Percentiles rank a stretch among this genome's conserved stretches.
phyloP scores from a whole-genome alignment of 1,140 invertebrate species.

The Melipona quadrifasciata region DNA sequence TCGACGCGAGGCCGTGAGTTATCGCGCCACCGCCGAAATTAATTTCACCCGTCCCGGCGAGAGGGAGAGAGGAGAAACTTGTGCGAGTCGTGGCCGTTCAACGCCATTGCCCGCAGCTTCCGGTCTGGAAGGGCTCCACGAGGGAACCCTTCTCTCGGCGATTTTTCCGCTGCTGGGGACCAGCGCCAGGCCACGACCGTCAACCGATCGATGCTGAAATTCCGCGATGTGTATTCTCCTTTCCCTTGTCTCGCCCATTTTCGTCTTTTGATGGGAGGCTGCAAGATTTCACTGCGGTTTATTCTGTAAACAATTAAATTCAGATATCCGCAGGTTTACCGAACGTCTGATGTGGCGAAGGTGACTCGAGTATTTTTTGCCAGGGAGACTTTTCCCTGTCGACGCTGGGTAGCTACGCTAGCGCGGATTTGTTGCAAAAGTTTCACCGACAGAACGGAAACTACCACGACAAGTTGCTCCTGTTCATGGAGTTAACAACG shows the following conservation, averaged over 20 bases:
- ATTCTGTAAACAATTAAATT: background rate
- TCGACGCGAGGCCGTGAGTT: conserved; percentile 68
- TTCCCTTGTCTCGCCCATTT: no score
- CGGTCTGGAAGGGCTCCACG: no score
- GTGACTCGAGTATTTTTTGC: conserved; percentile 30
- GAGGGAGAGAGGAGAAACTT: conserved; percentile 41
- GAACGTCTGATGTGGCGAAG: background rate
- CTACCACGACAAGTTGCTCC: background rate
- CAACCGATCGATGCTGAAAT: background rate
- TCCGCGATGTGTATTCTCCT: background rate
- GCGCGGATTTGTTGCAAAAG: conserved; percentile 9
- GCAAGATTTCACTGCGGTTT: background rate
- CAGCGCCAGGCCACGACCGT: conserved; percentile 4
- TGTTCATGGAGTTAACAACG: conserved; percentile 25
- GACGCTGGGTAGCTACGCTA: background rate
- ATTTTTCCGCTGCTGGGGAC: conserved; percentile 39
- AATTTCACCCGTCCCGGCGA: conserved; percentile 53
- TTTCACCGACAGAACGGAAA: background rate
- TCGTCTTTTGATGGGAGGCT: background rate
- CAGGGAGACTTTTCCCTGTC: conserved; percentile 11
- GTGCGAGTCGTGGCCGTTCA: conserved; percentile 39
- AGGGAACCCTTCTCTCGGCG: conserved; percentile 42
- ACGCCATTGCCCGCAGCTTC: background rate
- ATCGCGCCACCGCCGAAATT: conserved; percentile 66
- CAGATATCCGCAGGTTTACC: no score